phyloP scores from a whole-genome alignment of 30 jellyfish, hydroid and myxozoan genomes.

The Clytia hemisphaerica region DNA sequence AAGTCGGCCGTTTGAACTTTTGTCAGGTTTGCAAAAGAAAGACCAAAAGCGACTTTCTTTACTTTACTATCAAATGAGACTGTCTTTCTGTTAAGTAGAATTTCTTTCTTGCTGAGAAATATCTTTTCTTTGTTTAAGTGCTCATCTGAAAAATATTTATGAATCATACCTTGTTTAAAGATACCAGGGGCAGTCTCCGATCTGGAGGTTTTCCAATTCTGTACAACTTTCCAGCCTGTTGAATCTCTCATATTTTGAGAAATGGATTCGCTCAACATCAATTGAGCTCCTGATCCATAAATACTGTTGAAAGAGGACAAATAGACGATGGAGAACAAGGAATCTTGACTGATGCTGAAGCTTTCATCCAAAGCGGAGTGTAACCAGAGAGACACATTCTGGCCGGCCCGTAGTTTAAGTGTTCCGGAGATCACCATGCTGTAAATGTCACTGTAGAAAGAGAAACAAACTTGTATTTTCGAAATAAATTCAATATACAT shows the following conservation, averaged over 20 bases:
- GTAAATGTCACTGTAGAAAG: slow-evolving; percentile 81
- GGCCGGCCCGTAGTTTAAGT: slow-evolving; percentile 42
- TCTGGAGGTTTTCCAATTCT: slow-evolving; percentile 57
- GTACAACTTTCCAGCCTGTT: slow-evolving; percentile 40
- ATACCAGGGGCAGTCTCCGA: slow-evolving; percentile 46
- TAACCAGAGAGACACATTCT: slow-evolving; percentile 53
- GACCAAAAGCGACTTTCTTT: no score
- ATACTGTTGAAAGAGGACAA: slow-evolving; percentile 18
- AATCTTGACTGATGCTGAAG: slow-evolving; percentile 77
- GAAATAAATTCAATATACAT: no score
- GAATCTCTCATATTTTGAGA: slow-evolving; percentile 55
- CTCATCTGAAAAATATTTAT: no score
- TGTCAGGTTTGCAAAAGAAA: no score
- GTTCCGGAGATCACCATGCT: slow-evolving; percentile 71
- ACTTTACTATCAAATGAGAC: no score
- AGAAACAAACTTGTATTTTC: neutral
- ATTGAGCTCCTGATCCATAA: slow-evolving; percentile 67
- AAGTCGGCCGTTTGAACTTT: no score
- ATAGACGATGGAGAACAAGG: slow-evolving; percentile 49
- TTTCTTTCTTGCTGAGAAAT: no score
- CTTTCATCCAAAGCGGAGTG: slow-evolving; percentile 44
- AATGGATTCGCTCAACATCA: slow-evolving; percentile 45
- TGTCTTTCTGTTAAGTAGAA: no score
- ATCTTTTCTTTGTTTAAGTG: no score
- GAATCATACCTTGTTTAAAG: slow-evolving; percentile 46